Percentiles rank a stretch among this genome's conserved stretches.
phyloP scores from a whole-genome alignment of 2,113 vertebrate genomes.

The Okapia johnstoni region DNA sequence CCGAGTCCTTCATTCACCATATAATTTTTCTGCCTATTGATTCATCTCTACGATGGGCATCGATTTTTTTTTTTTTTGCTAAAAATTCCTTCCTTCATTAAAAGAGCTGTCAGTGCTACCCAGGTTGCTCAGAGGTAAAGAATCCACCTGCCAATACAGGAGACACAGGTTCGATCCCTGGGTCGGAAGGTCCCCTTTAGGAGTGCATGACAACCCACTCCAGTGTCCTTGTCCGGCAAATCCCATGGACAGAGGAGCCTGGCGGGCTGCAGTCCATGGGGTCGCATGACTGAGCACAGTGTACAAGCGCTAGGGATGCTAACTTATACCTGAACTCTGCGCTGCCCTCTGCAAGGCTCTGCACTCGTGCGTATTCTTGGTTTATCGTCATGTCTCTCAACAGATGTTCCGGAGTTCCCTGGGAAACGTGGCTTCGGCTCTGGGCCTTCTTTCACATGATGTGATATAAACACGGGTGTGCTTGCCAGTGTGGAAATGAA shows the following conservation, averaged over 20 bases:
- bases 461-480: background rate
- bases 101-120: background rate
- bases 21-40: background rate
- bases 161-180: rapidly evolving
- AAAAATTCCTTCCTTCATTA: background rate
- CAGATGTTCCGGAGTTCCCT: rapidly evolving
- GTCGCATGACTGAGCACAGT: background rate
- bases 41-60: rapidly evolving
- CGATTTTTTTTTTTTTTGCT: background rate
- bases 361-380: rapidly evolving
- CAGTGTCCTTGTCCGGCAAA: background rate
- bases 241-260: background rate
- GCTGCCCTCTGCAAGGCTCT: no score
- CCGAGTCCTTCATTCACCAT: background rate
- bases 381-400: rapidly evolving
- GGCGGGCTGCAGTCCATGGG: rapidly evolving
- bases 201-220: background rate
- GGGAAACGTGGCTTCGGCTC: background rate
- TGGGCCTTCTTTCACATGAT: background rate
- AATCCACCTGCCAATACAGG: background rate
- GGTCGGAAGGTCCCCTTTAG: background rate
- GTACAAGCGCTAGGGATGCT: background rate
- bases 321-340: background rate
- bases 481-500: background rate
- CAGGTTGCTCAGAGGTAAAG: background rate